phyloP scores from a whole-genome alignment of 1,140 invertebrate species.

The Drosophila tsacasi region DNA sequence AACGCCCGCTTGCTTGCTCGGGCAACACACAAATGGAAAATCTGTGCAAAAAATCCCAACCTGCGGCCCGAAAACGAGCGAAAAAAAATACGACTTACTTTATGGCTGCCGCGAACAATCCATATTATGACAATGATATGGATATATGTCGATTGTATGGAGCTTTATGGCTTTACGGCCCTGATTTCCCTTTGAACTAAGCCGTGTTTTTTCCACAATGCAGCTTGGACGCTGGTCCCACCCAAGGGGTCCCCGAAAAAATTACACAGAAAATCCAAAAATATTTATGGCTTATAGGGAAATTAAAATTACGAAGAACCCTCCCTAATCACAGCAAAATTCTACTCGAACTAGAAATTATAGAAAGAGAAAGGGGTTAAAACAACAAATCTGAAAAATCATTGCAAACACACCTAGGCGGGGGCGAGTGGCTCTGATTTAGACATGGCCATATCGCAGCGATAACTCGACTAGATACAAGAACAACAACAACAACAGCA shows the following conservation, averaged over 20 bases:
- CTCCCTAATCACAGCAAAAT: conserved; percentile 8
- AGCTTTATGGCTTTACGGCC: conserved; percentile 73
- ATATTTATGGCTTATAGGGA: background rate
- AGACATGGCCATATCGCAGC: conserved; percentile 66
- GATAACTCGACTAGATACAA: conserved; percentile 67
- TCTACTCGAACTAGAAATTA: conserved; percentile 7
- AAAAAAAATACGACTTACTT: conserved; percentile 49
- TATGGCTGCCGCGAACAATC: conserved; percentile 34
- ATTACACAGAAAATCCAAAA: background rate
- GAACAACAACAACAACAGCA: conserved; percentile 15
- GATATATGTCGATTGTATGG: conserved; percentile 25
- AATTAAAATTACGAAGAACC: conserved; percentile 18
- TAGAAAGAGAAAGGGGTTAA: background rate
- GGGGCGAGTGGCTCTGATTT: conserved; percentile 64
- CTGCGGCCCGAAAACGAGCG: conserved; percentile 28
- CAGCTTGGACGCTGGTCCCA: conserved; percentile 16
- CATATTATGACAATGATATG: conserved; percentile 67
- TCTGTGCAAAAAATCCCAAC: conserved; percentile 60
- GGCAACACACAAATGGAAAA: conserved; percentile 57
- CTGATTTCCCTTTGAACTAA: conserved; percentile 73
- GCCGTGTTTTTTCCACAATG: conserved; percentile 15
- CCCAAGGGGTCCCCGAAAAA: background rate
- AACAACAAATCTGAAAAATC: conserved; percentile 62
- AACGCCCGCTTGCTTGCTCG: conserved; percentile 35
- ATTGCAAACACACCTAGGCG: conserved; percentile 71